Conservation (phyloP, 2,113 vertebrate genomes). For the Ochotona princeps region DNA sequence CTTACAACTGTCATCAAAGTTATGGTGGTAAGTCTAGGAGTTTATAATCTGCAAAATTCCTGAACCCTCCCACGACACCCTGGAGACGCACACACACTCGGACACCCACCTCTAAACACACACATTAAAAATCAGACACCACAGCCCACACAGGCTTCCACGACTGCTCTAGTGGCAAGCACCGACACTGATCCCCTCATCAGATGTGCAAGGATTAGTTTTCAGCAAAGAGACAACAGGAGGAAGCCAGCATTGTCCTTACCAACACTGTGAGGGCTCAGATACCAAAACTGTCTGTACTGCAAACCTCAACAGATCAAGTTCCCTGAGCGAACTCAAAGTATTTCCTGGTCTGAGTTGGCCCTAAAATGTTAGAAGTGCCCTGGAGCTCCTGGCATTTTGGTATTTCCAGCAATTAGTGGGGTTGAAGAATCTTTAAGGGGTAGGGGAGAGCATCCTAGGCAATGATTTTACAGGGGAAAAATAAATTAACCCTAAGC, state of each 20-base stretch:
- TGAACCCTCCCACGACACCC: neutral
- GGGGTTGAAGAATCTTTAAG: neutral
- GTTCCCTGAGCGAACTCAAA: slow-evolving; percentile 34
- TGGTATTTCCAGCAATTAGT: slow-evolving; percentile 57
- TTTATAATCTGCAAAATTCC: slow-evolving; percentile 12
- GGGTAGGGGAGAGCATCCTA: neutral
- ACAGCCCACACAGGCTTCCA: neutral
- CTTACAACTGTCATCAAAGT: neutral
- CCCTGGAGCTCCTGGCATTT: slow-evolving; percentile 15
- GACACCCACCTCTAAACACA: neutral
- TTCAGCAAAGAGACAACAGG: neutral
- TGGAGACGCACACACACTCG: no score
- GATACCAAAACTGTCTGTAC: neutral
- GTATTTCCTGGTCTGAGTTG: slow-evolving; percentile 22
- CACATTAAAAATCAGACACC: neutral
- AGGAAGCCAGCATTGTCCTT: neutral
- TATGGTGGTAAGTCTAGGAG: neutral
- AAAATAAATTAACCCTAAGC: neutral
- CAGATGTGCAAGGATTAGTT: neutral
- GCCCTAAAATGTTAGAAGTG: neutral
- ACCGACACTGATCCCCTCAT: neutral
- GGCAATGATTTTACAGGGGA: neutral
- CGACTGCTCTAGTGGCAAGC: neutral
- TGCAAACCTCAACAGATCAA: slow-evolving; percentile 26
- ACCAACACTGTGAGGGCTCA: neutral